Conservation (phyloP, 2,113 vertebrate species). For the Engystomops pustulosus region DNA sequence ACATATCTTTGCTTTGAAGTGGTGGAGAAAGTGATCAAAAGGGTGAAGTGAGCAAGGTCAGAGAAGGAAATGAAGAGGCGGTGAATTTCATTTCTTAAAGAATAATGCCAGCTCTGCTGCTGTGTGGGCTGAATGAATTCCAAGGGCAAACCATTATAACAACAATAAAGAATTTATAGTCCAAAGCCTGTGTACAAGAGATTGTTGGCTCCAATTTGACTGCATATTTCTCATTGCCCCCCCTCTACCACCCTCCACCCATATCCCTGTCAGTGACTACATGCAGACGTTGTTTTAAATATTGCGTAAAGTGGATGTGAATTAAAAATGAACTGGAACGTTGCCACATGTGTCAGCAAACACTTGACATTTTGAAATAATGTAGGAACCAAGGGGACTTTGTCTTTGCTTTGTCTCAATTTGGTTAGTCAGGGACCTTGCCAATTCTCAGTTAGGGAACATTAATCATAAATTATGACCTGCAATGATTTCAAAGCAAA, state of each 20-base stretch:
- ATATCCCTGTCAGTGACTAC: slow-evolving; percentile 37
- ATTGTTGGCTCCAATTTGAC: slow-evolving; percentile 55
- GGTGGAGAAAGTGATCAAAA: slow-evolving; percentile 58
- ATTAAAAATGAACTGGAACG: slow-evolving; percentile 26
- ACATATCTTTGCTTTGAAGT: slow-evolving; percentile 54
- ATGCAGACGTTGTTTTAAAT: slow-evolving; percentile 35
- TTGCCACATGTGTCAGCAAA: slow-evolving; percentile 41
- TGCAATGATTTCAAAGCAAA: not conserved
- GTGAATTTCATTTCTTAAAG: slow-evolving; percentile 67
- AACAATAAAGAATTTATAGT: slow-evolving; percentile 69
- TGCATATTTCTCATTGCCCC: slow-evolving; percentile 47
- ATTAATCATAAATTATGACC: not conserved
- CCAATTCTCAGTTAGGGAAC: not conserved
- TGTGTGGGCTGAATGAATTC: slow-evolving; percentile 70
- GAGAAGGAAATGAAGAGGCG: slow-evolving; percentile 65
- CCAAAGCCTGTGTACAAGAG: slow-evolving; percentile 59
- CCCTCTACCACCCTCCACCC: not conserved
- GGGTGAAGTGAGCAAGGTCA: slow-evolving; percentile 62
- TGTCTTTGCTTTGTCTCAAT: not conserved
- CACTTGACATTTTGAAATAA: slow-evolving; percentile 48
- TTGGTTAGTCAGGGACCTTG: slow-evolving; percentile 19
- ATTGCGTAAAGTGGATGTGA: slow-evolving; percentile 33
- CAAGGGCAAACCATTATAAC: slow-evolving; percentile 61
- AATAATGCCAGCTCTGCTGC: slow-evolving; percentile 65
- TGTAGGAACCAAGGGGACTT: slow-evolving; percentile 12